These are phyloP conservation scores for Drosophila pseudotalamancana DNA, from an alignment of 2,888 invertebrate genomes.

Conservation along the genomic window DNA sequence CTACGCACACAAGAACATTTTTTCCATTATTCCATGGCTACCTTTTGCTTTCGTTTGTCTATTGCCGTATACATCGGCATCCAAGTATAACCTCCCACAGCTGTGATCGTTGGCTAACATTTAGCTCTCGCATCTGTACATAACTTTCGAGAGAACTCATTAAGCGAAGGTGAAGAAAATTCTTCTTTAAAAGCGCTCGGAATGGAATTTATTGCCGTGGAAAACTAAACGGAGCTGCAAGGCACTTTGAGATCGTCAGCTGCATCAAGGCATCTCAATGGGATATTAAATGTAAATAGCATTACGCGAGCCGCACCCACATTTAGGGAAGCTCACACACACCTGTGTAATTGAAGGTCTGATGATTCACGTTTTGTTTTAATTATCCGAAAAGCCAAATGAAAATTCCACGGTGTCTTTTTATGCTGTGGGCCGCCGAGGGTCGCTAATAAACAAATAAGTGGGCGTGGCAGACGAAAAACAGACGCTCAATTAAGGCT, in stretches of 20 bases:
- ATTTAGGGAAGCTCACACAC: background rate
- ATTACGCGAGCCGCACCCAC: slow-evolving; percentile 28
- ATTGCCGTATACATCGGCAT: too few species aligned
- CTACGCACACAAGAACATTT: too few species aligned
- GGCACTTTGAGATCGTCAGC: slow-evolving; percentile 42
- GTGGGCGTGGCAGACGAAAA: slow-evolving; percentile 66
- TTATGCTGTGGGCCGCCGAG: slow-evolving; percentile 32
- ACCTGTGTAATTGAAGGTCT: slow-evolving; percentile 51
- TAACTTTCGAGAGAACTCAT: slow-evolving; percentile 47
- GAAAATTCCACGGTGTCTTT: slow-evolving; percentile 75
- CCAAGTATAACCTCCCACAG: background rate
- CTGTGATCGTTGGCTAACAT: background rate
- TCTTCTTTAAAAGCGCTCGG: slow-evolving; percentile 35
- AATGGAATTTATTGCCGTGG: slow-evolving; percentile 42
- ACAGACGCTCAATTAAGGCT: slow-evolving; percentile 77
- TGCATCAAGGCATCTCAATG: slow-evolving; percentile 56
- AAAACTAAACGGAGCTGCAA: slow-evolving; percentile 22
- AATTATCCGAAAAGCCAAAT: slow-evolving; percentile 75
- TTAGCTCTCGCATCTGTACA: slow-evolving; percentile 1
- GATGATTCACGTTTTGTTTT: slow-evolving; percentile 54
- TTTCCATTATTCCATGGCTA: too few species aligned
- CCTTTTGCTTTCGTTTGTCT: too few species aligned
- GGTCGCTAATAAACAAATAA: slow-evolving; percentile 78
- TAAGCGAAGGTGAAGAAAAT: slow-evolving; percentile 38
- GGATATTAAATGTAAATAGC: slow-evolving; percentile 34